These are phyloP conservation scores for Holothuria leucospilota DNA, from an alignment of 53 echinoderm and acorn worm species.

Conservation along the genomic window DNA sequence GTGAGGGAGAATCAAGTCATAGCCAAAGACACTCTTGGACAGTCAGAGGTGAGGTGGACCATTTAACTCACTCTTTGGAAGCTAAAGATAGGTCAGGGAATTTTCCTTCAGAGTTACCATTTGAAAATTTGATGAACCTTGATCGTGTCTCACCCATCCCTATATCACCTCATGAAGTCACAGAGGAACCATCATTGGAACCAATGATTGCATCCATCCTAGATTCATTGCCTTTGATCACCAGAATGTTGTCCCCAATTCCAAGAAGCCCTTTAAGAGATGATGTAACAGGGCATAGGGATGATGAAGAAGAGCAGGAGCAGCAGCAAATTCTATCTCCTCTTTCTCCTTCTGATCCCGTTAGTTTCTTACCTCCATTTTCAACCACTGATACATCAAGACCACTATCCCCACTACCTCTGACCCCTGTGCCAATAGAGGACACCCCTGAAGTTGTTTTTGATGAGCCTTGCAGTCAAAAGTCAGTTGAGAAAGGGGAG, in stretches of 20 bases:
- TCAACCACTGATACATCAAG: background rate
- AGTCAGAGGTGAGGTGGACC: too few relatives aligned
- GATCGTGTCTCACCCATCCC: too few relatives aligned
- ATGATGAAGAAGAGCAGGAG: slow-evolving; percentile 14
- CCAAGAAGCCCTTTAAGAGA: slow-evolving; percentile 10
- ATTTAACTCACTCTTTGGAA: too few relatives aligned
- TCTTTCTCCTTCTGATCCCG: slow-evolving; percentile 23
- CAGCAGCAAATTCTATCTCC: slow-evolving; percentile 31
- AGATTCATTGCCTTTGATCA: slow-evolving; percentile 21
- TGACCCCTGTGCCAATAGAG: slow-evolving; percentile 29
- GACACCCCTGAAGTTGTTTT: background rate
- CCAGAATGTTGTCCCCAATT: slow-evolving; percentile 23
- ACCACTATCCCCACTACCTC: slow-evolving; percentile 19
- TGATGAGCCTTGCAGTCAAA: background rate
- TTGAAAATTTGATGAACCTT: too few relatives aligned
- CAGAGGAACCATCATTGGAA: background rate
- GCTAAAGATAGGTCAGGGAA: too few relatives aligned
- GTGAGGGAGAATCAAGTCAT: too few relatives aligned
- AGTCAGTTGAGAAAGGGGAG: too few relatives aligned
- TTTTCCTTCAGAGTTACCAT: too few relatives aligned
- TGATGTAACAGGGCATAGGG: background rate
- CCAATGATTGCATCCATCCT: slow-evolving; percentile 27
- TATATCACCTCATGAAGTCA: too few relatives aligned
- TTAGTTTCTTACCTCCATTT: slow-evolving; percentile 34
- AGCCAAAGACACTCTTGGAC: too few relatives aligned